A percentile compares a stretch with the other conserved stretches of the same genome.
Conservation (phyloP, 2,797 vertebrate genomes). For the Brachymystax lenok region DNA sequence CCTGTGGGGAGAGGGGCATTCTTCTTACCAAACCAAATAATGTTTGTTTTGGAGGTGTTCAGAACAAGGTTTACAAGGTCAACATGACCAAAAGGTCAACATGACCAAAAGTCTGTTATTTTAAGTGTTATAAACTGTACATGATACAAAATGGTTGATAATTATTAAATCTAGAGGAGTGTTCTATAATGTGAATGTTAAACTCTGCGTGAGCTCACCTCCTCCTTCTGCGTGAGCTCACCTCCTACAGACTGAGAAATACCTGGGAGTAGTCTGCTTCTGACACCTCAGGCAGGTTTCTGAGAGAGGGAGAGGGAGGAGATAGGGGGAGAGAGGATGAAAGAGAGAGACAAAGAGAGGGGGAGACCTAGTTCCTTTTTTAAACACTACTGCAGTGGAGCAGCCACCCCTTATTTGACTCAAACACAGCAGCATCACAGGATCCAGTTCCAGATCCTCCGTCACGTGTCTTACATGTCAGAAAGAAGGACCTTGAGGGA, state of each 20-base stretch:
- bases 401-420: constrained; percentile 27
- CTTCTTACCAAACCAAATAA: too few species aligned
- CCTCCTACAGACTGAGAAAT: constrained; percentile 86
- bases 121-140: too few species aligned
- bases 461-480: constrained; percentile 87
- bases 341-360: neutral
- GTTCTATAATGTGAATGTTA: neutral
- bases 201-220: constrained; percentile 78
- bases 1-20: too few species aligned
- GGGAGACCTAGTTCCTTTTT: too few species aligned
- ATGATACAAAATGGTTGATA: too few species aligned
- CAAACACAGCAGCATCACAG: neutral
- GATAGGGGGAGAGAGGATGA: neutral
- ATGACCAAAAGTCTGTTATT: too few species aligned
- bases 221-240: constrained; percentile 73
- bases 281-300: constrained; percentile 89
- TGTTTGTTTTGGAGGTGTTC: too few species aligned
- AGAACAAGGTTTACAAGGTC: too few species aligned
- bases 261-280: constrained; percentile 84
- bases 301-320: constrained; percentile 42
- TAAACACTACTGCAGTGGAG: constrained; percentile 53
- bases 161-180: neutral
- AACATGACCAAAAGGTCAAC: too few species aligned
- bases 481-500: constrained; percentile 86
- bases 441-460: neutral